These are phyloP conservation scores for Erebia aethiops DNA, from an alignment of 2,888 invertebrate species.

Conservation along the genomic window DNA sequence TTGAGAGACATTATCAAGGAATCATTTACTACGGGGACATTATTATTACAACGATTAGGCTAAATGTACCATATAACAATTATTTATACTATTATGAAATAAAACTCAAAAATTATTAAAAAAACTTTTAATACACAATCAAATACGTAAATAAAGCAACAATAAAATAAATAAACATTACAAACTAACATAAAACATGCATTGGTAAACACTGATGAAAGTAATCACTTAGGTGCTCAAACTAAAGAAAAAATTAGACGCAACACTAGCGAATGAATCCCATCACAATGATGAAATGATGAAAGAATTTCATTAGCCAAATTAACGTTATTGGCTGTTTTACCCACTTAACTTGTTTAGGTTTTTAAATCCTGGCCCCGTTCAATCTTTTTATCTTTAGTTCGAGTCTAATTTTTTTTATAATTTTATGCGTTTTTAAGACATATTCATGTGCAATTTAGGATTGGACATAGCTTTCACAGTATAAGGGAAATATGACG, in stretches of 20 bases:
- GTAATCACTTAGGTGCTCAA: neutral
- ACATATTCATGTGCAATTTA: conserved; percentile 48
- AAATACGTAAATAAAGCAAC: conserved; percentile 18
- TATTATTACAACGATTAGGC: too few relatives aligned
- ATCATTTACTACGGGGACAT: too few relatives aligned
- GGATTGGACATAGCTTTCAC: conserved; percentile 47
- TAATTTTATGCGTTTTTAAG: conserved; percentile 31
- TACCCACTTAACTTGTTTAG: too few relatives aligned
- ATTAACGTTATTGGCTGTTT: too few relatives aligned
- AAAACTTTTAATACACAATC: conserved; percentile 14
- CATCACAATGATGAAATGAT: too few relatives aligned
- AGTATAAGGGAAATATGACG: conserved; percentile 67
- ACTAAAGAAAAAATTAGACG: conserved; percentile 13
- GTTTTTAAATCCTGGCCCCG: too few relatives aligned
- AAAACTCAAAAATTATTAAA: neutral
- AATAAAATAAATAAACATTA: conserved; percentile 27
- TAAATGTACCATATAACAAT: too few relatives aligned
- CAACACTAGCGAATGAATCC: neutral
- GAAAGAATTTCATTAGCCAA: too few relatives aligned
- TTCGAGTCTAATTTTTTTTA: neutral
- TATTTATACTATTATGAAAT: neutral
- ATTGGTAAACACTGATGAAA: conserved; percentile 19
- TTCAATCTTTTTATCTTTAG: neutral
- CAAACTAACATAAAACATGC: conserved; percentile 26
- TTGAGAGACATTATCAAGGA: too few relatives aligned